Conservation (phyloP, 2,888 invertebrate species). For the Hermaeophaga mercurialis region DNA sequence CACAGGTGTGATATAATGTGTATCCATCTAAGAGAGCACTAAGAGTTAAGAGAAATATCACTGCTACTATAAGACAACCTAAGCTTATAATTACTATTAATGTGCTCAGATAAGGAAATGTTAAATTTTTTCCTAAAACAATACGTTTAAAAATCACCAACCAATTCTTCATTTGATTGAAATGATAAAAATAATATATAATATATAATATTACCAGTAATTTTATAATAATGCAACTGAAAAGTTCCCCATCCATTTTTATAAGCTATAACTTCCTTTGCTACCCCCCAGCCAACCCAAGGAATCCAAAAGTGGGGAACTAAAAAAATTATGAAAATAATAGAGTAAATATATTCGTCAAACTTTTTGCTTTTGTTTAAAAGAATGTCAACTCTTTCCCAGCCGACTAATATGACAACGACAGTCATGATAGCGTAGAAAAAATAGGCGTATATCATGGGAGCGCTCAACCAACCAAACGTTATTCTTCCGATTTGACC, state of each 20-base stretch:
- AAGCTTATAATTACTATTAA: constrained; percentile 66
- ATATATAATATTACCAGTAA: constrained; percentile 46
- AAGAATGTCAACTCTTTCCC: constrained; percentile 66
- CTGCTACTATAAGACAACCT: constrained; percentile 66
- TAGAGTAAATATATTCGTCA: constrained; percentile 73
- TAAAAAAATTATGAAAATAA: constrained; percentile 69
- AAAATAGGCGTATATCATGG: constrained; percentile 68
- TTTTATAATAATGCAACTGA: constrained; percentile 62
- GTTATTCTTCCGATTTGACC: constrained; percentile 61
- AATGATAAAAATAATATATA: too few relatives aligned
- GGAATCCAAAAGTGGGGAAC: constrained; percentile 75
- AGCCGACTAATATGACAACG: constrained; percentile 66
- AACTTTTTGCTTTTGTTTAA: constrained; percentile 65
- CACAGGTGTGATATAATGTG: constrained; percentile 66
- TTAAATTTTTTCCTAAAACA: constrained; percentile 62
- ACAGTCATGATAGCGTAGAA: constrained; percentile 66
- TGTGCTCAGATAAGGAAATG: constrained; percentile 66
- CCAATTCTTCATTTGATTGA: too few relatives aligned
- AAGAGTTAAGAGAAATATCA: constrained; percentile 65
- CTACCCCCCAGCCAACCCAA: constrained; percentile 73
- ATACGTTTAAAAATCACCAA: background rate
- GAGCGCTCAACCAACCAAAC: constrained; percentile 67
- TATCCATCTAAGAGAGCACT: constrained; percentile 68
- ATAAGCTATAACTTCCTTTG: constrained; percentile 69
- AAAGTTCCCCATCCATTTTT: constrained; percentile 72